Evolutionary conservation across 2,888 invertebrate species (phyloP).

Genomic region (Hyles lineata): DNA sequence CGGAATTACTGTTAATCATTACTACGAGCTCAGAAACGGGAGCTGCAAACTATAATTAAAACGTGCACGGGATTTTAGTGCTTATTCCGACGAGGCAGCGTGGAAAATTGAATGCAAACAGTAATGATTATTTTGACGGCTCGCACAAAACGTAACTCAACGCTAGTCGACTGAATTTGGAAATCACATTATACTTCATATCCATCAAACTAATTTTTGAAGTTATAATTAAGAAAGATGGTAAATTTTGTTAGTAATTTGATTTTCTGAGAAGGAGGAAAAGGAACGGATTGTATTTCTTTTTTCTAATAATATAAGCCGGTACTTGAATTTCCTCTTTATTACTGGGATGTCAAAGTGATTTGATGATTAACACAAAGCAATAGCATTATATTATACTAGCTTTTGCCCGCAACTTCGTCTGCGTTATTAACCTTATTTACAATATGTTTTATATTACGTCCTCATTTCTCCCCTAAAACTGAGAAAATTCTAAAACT

Average conservation of each 20-base stretch:
- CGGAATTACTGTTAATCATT: slow-evolving; percentile 49
- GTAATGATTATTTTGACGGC: slow-evolving; percentile 18
- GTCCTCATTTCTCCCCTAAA: too few species aligned
- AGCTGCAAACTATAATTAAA: slow-evolving; percentile 30
- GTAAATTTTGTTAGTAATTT: background rate
- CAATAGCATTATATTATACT: too few species aligned
- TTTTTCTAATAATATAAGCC: too few species aligned
- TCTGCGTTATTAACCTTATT: too few species aligned
- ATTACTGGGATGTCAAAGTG: too few species aligned
- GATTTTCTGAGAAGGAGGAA: background rate
- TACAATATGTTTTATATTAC: too few species aligned
- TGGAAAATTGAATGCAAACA: slow-evolving; percentile 26
- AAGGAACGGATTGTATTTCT: too few species aligned
- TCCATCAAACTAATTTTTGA: slow-evolving; percentile 16
- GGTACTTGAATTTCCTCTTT: too few species aligned
- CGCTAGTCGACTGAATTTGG: slow-evolving; percentile 3
- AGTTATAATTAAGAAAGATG: slow-evolving; percentile 8
- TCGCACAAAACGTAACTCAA: slow-evolving; percentile 15
- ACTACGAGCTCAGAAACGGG: slow-evolving; percentile 37
- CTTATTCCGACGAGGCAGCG: slow-evolving; percentile 29
- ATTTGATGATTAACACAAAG: too few species aligned
- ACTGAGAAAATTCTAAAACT: too few species aligned
- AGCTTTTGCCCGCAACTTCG: too few species aligned
- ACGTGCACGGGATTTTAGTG: slow-evolving; percentile 31
- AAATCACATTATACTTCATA: slow-evolving; percentile 29